phyloP scores from a whole-genome alignment of 2,888 invertebrate genomes.

The Himalopsyche kuldschensis region DNA sequence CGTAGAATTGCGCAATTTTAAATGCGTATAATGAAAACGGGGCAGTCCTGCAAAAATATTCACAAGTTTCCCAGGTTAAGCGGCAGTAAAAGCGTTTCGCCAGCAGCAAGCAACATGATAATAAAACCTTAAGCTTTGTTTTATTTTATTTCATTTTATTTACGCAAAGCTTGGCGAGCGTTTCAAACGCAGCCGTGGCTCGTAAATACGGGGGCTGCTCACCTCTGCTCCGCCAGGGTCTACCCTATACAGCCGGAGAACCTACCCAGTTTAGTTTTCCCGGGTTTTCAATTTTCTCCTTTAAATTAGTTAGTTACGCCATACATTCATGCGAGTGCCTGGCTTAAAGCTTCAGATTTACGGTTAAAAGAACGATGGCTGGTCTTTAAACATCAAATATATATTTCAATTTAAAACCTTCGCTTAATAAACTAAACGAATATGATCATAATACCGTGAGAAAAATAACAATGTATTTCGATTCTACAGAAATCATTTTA shows the following conservation, averaged over 20 bases:
- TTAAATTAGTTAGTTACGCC: not conserved
- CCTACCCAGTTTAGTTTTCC: not conserved
- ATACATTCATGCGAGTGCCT: not conserved
- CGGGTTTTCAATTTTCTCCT: not conserved
- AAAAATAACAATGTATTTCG: no score
- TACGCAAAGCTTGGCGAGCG: not conserved
- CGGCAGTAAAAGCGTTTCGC: not conserved
- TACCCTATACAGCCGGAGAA: not conserved
- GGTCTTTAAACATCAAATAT: not conserved
- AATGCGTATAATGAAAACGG: not conserved
- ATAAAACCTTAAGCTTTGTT: slow-evolving; percentile 1
- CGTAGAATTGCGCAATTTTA: not conserved
- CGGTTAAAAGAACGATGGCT: not conserved
- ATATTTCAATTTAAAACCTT: no score
- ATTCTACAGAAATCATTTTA: no score
- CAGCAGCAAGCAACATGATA: not conserved
- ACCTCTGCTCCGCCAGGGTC: not conserved
- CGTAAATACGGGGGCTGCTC: not conserved
- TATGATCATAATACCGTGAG: no score
- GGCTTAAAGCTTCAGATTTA: not conserved
- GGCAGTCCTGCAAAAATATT: not conserved
- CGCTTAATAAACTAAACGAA: no score
- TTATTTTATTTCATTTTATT: not conserved
- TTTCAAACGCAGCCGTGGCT: not conserved
- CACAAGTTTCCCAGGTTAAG: not conserved